phyloP scores from a whole-genome alignment of 2,888 invertebrate genomes.

The Campoletis raptor region DNA sequence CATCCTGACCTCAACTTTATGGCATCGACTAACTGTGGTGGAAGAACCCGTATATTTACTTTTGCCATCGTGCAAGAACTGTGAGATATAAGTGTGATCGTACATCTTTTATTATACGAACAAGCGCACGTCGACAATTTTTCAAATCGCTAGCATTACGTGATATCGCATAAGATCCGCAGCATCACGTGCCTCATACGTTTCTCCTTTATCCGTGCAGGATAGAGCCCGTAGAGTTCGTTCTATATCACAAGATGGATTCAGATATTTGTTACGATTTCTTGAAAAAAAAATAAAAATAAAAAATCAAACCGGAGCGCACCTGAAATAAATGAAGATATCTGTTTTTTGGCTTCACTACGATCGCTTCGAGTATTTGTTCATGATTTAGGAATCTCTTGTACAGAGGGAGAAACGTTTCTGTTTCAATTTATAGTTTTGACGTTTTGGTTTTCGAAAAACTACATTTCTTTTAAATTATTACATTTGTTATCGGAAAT shows the following conservation, averaged over 20 bases:
- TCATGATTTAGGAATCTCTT: neutral
- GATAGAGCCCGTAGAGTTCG: neutral
- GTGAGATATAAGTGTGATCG: slow-evolving; percentile 5
- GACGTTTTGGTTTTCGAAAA: too few species aligned
- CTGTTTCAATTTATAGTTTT: too few species aligned
- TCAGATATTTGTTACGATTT: neutral
- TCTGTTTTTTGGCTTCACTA: neutral
- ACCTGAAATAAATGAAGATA: neutral
- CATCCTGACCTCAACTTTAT: neutral
- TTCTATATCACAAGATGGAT: neutral
- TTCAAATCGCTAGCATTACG: slow-evolving; percentile 53
- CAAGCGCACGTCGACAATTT: slow-evolving; percentile 54
- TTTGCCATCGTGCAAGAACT: neutral
- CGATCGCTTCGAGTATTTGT: too few species aligned
- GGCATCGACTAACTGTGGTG: neutral
- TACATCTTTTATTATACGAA: slow-evolving; percentile 43
- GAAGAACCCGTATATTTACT: neutral
- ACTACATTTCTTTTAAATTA: neutral
- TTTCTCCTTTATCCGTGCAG: neutral
- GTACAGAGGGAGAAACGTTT: too few species aligned
- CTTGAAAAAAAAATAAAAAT: neutral
- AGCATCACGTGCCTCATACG: slow-evolving; percentile 38
- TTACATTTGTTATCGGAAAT: neutral
- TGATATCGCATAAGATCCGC: slow-evolving; percentile 54
- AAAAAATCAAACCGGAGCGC: neutral